Percentiles rank a stretch among this genome's conserved stretches.
phyloP scores from a whole-genome alignment of 2,888 invertebrate species.

The Ichneumoninae sp. region DNA sequence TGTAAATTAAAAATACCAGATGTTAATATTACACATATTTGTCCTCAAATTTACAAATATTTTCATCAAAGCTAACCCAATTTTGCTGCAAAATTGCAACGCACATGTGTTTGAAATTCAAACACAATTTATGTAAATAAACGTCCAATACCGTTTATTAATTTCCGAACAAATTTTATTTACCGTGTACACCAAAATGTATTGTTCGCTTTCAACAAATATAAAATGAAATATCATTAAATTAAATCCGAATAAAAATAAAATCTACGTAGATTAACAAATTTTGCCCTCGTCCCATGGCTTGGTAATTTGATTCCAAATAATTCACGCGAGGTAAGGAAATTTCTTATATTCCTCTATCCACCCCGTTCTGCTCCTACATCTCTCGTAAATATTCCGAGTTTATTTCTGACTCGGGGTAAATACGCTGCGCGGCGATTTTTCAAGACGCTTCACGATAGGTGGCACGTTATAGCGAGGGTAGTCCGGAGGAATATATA shows the following conservation, averaged over 20 bases:
- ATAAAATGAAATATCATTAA: no score
- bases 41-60: no score
- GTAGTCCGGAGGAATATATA: conserved; percentile 2
- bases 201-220: no score
- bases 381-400: conserved; percentile 25
- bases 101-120: no score
- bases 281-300: not conserved
- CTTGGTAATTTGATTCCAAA: not conserved
- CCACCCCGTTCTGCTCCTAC: not conserved
- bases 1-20: not conserved
- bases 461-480: not conserved
- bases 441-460: conserved; percentile 5
- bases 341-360: not conserved
- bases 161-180: no score
- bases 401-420: conserved; percentile 4
- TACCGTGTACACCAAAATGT: no score
- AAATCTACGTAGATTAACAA: not conserved
- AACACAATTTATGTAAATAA: no score
- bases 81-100: no score
- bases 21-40: no score
- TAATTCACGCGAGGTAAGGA: conserved; percentile 9
- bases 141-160: no score
- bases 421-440: conserved; percentile 17
- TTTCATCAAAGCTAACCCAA: no score
- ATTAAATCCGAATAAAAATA: not conserved